Evolutionary conservation across 2,797 vertebrate species (phyloP).

Genomic region (Luscinia megarhynchos): DNA sequence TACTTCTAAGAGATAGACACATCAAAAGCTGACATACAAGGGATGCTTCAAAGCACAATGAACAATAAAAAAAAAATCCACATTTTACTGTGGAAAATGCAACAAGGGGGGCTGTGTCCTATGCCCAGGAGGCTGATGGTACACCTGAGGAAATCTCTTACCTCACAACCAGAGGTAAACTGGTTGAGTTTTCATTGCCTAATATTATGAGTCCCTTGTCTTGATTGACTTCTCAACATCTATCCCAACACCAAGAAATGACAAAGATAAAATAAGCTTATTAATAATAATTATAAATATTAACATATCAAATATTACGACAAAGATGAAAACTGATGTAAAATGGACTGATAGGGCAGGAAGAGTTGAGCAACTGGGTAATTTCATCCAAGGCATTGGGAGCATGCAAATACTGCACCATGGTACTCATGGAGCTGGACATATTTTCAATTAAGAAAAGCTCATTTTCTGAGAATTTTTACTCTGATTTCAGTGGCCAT

Average conservation of each 20-base stretch:
- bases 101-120: not conserved
- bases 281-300: not conserved
- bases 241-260: not conserved
- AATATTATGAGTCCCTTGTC: not conserved
- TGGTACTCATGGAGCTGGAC: not conserved
- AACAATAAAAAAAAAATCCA: not conserved
- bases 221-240: not conserved
- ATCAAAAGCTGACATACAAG: conserved; percentile 12
- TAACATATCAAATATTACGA: not conserved
- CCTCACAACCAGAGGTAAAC: not conserved
- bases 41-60: not conserved
- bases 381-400: fast-evolving
- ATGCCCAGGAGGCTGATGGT: not conserved
- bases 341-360: not conserved
- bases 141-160: not conserved
- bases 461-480: not conserved
- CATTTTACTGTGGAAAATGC: not conserved
- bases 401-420: not conserved
- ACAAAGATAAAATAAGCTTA: not conserved
- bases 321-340: not conserved
- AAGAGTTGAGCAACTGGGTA: not conserved
- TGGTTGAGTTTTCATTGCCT: not conserved
- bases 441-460: not conserved
- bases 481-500: not conserved
- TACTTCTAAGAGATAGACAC: not conserved